Percentiles rank a stretch among this genome's conserved stretches.
These are phyloP conservation scores for Halichondria panicea DNA, from an alignment of 37 sponge, comb jelly and placozoan species.

Conservation along the genomic window DNA sequence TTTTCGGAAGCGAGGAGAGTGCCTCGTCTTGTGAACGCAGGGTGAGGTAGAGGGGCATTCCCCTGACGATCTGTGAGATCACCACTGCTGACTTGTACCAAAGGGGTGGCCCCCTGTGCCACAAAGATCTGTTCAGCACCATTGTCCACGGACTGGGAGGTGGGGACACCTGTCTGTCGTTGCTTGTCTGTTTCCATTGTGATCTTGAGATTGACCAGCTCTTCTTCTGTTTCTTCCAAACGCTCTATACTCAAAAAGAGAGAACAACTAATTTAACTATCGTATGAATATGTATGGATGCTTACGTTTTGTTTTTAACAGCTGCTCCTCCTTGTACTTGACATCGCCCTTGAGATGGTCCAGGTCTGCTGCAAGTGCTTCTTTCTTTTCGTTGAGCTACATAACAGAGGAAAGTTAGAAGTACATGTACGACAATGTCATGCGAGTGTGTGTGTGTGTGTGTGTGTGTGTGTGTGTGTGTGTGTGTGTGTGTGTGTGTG, in stretches of 20 bases:
- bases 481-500: not conserved
- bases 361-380: not conserved
- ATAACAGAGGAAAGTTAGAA: not conserved
- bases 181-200: constrained; percentile 19
- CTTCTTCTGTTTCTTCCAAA: constrained; percentile 24
- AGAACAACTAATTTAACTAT: not conserved
- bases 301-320: constrained; percentile 17
- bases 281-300: not conserved
- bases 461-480: constrained; percentile 1
- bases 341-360: constrained; percentile 42
- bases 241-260: constrained; percentile 9
- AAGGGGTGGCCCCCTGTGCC: too few relatives aligned
- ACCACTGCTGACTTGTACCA: too few relatives aligned
- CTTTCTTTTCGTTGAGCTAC: constrained; percentile 46
- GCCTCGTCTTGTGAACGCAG: too few relatives aligned
- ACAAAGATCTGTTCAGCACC: too few relatives aligned
- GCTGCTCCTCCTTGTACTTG: constrained; percentile 26
- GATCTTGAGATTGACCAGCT: constrained; percentile 34
- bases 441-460: constrained; percentile 6
- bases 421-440: not conserved
- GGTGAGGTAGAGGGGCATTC: too few relatives aligned
- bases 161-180: not conserved
- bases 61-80: too few relatives aligned
- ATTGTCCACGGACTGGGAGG: not conserved
- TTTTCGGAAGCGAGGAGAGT: too few relatives aligned